Evolutionary conservation across 2,797 vertebrate genomes (phyloP).

Genomic region (Tangara arthus): DNA sequence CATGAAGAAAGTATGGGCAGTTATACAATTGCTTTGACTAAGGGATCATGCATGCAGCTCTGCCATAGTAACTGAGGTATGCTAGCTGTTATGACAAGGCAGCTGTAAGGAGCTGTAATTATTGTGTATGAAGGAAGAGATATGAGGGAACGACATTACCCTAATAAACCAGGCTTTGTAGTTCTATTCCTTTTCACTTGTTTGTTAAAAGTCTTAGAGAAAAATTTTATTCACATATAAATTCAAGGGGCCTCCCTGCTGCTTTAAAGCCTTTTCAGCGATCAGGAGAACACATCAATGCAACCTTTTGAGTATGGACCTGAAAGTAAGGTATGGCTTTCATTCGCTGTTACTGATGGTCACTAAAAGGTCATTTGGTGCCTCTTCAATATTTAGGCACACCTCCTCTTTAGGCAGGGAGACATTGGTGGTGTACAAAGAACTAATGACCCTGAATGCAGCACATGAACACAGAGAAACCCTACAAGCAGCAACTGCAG

Average conservation of each 20-base stretch:
- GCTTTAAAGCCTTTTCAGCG: background rate
- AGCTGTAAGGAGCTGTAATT: background rate
- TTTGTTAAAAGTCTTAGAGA: background rate
- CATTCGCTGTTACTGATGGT: background rate
- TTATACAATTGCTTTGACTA: background rate
- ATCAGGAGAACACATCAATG: background rate
- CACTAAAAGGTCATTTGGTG: background rate
- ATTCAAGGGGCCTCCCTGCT: background rate
- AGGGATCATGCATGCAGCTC: background rate
- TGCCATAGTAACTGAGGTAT: background rate
- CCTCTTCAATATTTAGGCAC: background rate
- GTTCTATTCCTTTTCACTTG: background rate
- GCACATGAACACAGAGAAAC: background rate
- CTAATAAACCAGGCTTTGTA: background rate
- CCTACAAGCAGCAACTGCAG: background rate
- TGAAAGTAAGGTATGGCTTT: background rate
- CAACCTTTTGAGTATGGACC: background rate
- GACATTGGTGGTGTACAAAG: fast-evolving
- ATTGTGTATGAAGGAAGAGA: background rate
- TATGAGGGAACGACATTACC: background rate
- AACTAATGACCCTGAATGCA: background rate
- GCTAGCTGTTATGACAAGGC: background rate
- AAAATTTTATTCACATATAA: background rate
- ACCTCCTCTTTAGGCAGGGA: background rate
- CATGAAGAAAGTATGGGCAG: background rate